Percentiles rank a stretch among this genome's conserved stretches.
Evolutionary conservation across 2,113 vertebrate genomes (phyloP).

Genomic region (Eira barbara): DNA sequence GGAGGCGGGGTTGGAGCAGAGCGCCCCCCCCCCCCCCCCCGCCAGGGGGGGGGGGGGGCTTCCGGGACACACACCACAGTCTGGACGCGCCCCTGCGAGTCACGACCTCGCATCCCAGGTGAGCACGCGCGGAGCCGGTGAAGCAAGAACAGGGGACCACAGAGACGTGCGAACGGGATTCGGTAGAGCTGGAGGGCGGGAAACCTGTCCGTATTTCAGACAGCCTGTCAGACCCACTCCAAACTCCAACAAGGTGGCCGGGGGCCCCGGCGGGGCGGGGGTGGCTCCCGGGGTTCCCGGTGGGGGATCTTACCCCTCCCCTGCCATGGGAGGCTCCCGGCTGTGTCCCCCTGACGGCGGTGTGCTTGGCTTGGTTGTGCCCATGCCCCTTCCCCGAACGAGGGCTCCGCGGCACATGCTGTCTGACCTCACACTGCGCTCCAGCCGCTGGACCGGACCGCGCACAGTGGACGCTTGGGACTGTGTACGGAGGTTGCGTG

Average conservation of each 20-base stretch:
- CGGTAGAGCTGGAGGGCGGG: not conserved
- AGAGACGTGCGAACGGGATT: accelerated
- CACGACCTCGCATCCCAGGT: not conserved
- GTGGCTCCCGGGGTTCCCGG: not conserved
- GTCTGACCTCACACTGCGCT: accelerated
- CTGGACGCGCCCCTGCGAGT: not conserved
- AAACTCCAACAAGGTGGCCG: not conserved
- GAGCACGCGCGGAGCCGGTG: accelerated
- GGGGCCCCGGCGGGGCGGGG: accelerated
- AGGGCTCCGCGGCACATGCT: accelerated
- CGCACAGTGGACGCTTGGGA: not conserved
- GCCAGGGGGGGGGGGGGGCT: too few relatives aligned
- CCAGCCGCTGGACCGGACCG: not conserved
- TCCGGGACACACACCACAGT: too few relatives aligned
- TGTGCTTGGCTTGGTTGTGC: not conserved
- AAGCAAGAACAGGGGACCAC: not conserved
- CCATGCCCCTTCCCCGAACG: not conserved
- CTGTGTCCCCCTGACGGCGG: accelerated
- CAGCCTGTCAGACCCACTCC: not conserved
- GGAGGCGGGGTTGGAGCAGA: not conserved
- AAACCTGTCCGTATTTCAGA: not conserved
- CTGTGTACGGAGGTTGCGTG: too few relatives aligned
- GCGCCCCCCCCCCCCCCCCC: too few relatives aligned
- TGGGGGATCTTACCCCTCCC: not conserved
- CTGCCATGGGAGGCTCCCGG: accelerated